Conservation (phyloP, 92 coral and sea anemone species). For the Metridium senile region DNA sequence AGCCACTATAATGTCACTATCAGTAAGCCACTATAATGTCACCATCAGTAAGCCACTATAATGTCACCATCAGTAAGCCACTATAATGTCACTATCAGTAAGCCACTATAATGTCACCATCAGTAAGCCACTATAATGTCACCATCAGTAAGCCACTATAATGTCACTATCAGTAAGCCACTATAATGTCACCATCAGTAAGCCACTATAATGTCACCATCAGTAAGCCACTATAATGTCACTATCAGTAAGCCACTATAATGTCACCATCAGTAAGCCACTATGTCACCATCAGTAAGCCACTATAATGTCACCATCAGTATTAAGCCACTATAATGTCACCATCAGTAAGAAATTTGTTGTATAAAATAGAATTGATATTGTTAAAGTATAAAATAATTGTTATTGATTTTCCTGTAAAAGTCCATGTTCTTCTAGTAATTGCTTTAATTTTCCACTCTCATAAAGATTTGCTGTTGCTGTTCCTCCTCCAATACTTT, state of each 20-base stretch:
- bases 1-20: neutral
- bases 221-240: neutral
- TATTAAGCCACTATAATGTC: too few species aligned
- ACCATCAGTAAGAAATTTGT: too few species aligned
- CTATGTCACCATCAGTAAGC: neutral
- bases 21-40: neutral
- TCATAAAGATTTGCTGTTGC: slow-evolving; percentile 87
- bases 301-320: neutral
- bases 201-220: neutral
- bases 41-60: neutral
- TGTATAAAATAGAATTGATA: too few species aligned
- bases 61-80: neutral
- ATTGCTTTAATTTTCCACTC: slow-evolving; percentile 76
- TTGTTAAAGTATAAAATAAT: too few species aligned
- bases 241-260: neutral
- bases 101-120: neutral
- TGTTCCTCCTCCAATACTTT: slow-evolving; percentile 93
- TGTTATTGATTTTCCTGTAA: slow-evolving; percentile 19
- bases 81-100: neutral
- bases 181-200: neutral
- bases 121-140: neutral
- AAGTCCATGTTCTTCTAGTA: slow-evolving; percentile 69
- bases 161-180: neutral
- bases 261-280: neutral
- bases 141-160: neutral